Evolutionary conservation across 2,797 vertebrate species (phyloP).

Genomic region (Thamnophis elegans): DNA sequence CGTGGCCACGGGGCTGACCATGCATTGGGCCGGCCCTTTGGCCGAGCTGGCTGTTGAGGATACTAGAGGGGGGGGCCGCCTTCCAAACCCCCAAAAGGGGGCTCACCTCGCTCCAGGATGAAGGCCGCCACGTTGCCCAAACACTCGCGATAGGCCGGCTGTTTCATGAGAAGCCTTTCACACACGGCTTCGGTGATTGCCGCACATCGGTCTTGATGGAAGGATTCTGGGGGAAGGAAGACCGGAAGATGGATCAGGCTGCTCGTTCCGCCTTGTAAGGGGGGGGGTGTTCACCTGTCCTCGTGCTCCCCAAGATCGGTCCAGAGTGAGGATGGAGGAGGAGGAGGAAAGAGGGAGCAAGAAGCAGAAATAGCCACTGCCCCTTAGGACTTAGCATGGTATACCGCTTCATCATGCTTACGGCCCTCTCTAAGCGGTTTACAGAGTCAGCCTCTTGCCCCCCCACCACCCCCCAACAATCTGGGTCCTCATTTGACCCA

Average conservation of each 20-base stretch:
- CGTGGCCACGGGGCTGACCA: neutral
- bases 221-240: constrained; percentile 7
- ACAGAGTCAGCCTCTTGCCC: too few species aligned
- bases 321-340: neutral
- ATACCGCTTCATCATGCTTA: too few species aligned
- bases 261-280: neutral
- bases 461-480: too few species aligned
- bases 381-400: too few species aligned
- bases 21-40: neutral
- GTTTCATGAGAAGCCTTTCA: constrained; percentile 37
- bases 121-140: constrained; percentile 57
- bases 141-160: constrained; percentile 37
- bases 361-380: too few species aligned
- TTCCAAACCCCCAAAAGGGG: fast-evolving
- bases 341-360: too few species aligned
- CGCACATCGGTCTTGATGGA: constrained; percentile 60
- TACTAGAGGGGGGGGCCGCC: fast-evolving
- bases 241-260: neutral
- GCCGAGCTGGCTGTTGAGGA: neutral
- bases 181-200: constrained; percentile 53
- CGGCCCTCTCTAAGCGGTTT: too few species aligned
- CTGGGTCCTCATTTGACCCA: too few species aligned
- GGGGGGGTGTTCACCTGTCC: neutral
- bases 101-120: constrained; percentile 65
- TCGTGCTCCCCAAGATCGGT: neutral